A percentile compares a stretch with the other conserved stretches of the same genome.
Conservation (phyloP, 2,888 invertebrate species). For the Danaus chrysippus region DNA sequence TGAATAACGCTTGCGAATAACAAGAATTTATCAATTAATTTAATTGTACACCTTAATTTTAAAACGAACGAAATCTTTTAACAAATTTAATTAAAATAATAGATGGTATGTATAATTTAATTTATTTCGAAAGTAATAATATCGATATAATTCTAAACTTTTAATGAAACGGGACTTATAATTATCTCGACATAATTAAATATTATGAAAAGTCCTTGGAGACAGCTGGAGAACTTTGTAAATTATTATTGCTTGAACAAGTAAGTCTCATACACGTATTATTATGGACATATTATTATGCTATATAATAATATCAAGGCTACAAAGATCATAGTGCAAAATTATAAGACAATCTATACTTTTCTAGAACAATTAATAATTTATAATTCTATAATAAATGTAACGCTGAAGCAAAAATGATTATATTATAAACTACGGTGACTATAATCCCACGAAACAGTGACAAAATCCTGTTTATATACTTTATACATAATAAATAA, state of each 20-base stretch:
- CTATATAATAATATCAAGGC: too few species aligned
- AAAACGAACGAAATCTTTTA: neutral
- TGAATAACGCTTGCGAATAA: constrained; percentile 22
- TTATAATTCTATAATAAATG: too few species aligned
- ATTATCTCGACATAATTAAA: neutral
- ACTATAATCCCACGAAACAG: too few species aligned
- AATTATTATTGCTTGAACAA: neutral
- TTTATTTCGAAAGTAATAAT: neutral
- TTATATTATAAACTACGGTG: too few species aligned
- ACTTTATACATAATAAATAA: too few species aligned
- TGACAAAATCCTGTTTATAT: too few species aligned
- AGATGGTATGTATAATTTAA: neutral
- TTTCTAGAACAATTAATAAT: too few species aligned
- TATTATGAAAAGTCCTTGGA: neutral
- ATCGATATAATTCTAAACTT: neutral
- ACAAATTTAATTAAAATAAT: neutral
- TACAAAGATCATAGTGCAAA: too few species aligned
- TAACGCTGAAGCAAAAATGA: too few species aligned
- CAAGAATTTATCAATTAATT: constrained; percentile 13
- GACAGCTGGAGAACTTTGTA: neutral
- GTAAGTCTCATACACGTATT: neutral
- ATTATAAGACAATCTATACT: too few species aligned
- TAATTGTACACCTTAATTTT: neutral
- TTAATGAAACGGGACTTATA: neutral
- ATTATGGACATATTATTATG: too few species aligned